Conservation (phyloP, 2,888 invertebrate species). For the Leptinotarsa rubiginosa region DNA sequence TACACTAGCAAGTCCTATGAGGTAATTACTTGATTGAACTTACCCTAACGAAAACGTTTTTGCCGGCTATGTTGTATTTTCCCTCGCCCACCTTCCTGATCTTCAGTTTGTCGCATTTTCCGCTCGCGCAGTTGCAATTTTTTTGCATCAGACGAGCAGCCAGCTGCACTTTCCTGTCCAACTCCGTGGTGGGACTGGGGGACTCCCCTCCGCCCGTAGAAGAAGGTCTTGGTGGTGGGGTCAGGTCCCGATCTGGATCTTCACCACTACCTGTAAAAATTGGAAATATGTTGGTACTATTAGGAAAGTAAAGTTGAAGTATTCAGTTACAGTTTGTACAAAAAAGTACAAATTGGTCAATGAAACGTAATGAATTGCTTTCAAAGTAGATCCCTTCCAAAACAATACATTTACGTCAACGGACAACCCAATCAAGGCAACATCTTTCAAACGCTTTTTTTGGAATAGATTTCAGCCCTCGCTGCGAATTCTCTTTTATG, state of each 20-base stretch:
- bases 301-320: too few species aligned
- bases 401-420: too few species aligned
- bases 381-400: too few species aligned
- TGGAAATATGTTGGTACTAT: not conserved
- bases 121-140: constrained; percentile 79
- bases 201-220: constrained; percentile 36
- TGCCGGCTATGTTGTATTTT: constrained; percentile 86
- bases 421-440: too few species aligned
- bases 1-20: too few species aligned
- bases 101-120: constrained; percentile 79
- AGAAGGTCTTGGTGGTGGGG: constrained; percentile 54
- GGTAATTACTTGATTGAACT: constrained; percentile 56
- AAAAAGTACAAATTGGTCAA: too few species aligned
- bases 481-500: too few species aligned
- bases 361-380: too few species aligned
- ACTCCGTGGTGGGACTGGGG: constrained; percentile 70
- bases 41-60: constrained; percentile 89
- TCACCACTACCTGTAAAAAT: constrained; percentile 69
- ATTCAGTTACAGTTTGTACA: too few species aligned
- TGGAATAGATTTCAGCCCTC: too few species aligned
- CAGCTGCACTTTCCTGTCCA: constrained; percentile 79
- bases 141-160: constrained; percentile 79
- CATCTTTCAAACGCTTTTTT: too few species aligned
- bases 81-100: constrained; percentile 88
- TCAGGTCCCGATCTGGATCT: constrained; percentile 74